A percentile compares a stretch with the other conserved stretches of the same genome.
Evolutionary conservation across 2,113 vertebrate genomes (phyloP).

Genomic region (Stictonetta naevosa): DNA sequence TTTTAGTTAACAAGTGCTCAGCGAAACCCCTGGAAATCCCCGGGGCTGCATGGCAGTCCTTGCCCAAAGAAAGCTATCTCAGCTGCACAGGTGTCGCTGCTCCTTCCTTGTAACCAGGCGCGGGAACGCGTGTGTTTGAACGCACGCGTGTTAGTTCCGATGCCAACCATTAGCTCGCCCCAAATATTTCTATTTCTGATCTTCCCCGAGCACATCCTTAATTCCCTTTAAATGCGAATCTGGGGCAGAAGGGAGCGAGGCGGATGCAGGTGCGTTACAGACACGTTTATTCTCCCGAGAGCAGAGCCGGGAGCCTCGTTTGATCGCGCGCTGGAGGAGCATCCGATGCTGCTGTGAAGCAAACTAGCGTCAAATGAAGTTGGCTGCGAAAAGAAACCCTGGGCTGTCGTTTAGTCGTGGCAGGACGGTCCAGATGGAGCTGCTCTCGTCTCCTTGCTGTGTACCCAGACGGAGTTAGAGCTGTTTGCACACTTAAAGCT

Average conservation of each 20-base stretch:
- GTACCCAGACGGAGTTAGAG: neutral
- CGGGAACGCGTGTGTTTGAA: neutral
- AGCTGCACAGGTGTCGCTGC: neutral
- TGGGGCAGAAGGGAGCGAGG: conserved; percentile 7
- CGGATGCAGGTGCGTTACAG: neutral
- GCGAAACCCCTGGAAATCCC: neutral
- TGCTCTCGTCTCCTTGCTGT: neutral
- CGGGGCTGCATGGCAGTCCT: neutral
- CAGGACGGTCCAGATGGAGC: neutral
- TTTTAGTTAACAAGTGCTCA: neutral
- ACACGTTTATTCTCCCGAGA: neutral
- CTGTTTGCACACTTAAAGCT: neutral
- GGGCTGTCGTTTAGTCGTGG: neutral
- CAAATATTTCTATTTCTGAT: conserved; percentile 48
- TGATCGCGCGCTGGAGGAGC: neutral
- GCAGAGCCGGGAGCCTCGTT: neutral
- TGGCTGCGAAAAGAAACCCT: neutral
- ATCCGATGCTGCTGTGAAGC: neutral
- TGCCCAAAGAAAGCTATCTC: neutral
- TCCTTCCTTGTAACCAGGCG: neutral
- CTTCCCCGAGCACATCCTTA: neutral
- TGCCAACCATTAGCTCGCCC: neutral
- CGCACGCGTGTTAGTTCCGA: conserved; percentile 1
- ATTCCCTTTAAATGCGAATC: conserved; percentile 51
- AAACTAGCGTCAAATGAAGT: neutral